These are phyloP conservation scores for Syrrhaptes paradoxus DNA, from an alignment of 2,113 vertebrate genomes.

Conservation along the genomic window DNA sequence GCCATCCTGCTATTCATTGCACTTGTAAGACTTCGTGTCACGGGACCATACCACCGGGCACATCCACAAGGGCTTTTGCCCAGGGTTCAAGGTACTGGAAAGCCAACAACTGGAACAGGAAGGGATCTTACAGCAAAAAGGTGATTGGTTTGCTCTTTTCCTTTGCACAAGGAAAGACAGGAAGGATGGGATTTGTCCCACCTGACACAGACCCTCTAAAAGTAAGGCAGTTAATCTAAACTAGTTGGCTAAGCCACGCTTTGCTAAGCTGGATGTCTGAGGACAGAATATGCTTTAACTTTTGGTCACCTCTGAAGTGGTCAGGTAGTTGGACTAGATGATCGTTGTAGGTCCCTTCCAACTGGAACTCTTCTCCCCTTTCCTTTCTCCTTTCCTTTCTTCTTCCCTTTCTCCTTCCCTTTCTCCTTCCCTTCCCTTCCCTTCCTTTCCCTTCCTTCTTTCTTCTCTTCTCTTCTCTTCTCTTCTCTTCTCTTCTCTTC, in stretches of 20 bases:
- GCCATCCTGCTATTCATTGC: not conserved
- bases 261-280: not conserved
- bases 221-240: too few relatives aligned
- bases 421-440: too few relatives aligned
- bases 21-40: not conserved
- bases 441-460: rapidly evolving
- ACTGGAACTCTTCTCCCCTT: not conserved
- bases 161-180: not conserved
- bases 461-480: rapidly evolving
- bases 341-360: not conserved
- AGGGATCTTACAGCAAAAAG: not conserved
- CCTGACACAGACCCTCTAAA: not conserved
- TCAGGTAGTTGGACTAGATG: not conserved
- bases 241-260: not conserved
- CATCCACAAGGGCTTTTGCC: not conserved
- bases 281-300: not conserved
- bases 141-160: not conserved
- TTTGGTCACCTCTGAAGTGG: not conserved
- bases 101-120: not conserved
- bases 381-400: too few relatives aligned
- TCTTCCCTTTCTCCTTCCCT: too few relatives aligned
- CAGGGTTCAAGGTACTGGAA: not conserved
- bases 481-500: rapidly evolving
- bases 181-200: not conserved
- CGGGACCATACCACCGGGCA: rapidly evolving